Evolutionary conservation across 2,888 invertebrate species (phyloP), one percentile per base, ranked within the genome.

Genomic region (Rotaria sp.): DNA sequence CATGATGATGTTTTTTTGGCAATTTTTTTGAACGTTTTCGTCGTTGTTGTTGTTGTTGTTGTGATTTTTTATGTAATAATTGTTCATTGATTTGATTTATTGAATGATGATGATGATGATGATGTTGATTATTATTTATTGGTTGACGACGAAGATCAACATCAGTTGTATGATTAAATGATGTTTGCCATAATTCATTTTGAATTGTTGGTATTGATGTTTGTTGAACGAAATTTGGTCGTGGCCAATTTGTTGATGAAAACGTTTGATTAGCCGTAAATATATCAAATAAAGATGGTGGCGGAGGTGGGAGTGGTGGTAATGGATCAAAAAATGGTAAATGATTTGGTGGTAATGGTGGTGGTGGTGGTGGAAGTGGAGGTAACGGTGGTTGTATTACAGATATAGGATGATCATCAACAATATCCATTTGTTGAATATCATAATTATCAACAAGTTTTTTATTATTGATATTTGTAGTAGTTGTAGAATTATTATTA

Each of bases 101-200:
- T 67, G 38, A 21, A 80, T 45, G n/a, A 10, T 80, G 80, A 13
- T 80, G 80, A 45, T 74, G 21, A 38, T 5, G 3, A 67, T 67
- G 5, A 67, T n/a, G 67, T 26, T 35, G 24, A 7, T 67, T 35
- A 21, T 18, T 67, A 67, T 52, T 52, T 21, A 52, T 52, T 52
- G 67, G 24, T 80, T 80, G 80, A n/a, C n/a, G 80, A 45, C 80
- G 80, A 13, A 80, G 80, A 45, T 80, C 80, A 45, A 45, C n/a
- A 80, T 80, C 80, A 0, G 80, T 41, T n/a, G 80, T 0, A 26
- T 10, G 21, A 41, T 8, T 41, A 45, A n/a, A 41, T 45, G 80
- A 5, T 80, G 38, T 45, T 80, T 18, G 80, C 41, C 80, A 45
- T 26, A n/a, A 8, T 21, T 45, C 41, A n/a, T 10, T 74, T 35